Percentiles rank a stretch among this genome's conserved stretches.
phyloP scores from a whole-genome alignment of 2,888 invertebrate genomes.

The Callinectes sapidus region DNA sequence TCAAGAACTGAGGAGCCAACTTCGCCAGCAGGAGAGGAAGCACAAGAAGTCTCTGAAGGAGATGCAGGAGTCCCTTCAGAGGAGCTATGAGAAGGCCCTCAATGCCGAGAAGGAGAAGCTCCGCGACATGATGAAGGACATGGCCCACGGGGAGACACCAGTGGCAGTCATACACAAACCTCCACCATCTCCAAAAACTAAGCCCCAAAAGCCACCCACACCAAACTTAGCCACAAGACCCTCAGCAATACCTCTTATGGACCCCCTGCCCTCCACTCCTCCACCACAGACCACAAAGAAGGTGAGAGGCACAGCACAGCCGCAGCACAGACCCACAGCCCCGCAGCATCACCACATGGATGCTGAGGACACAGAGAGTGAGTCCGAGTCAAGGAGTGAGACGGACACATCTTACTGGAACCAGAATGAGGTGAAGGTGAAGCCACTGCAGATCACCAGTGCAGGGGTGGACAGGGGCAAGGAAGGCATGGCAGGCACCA shows the following conservation, averaged over 20 bases:
- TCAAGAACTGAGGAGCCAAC: constrained; percentile 41
- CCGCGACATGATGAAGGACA: constrained; percentile 53
- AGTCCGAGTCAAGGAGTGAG: constrained; percentile 60
- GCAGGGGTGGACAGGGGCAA: neutral
- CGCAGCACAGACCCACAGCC: neutral
- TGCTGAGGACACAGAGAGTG: constrained; percentile 43
- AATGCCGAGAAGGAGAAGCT: constrained; percentile 49
- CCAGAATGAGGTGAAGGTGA: constrained; percentile 51
- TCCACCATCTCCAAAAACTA: constrained; percentile 53
- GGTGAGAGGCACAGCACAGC: neutral
- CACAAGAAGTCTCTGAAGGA: constrained; percentile 55
- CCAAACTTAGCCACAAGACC: constrained; percentile 44
- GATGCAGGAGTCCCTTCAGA: constrained; percentile 50
- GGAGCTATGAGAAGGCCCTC: constrained; percentile 51
- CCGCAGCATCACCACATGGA: constrained; percentile 42
- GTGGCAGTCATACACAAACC: constrained; percentile 48
- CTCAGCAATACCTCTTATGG: neutral
- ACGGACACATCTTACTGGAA: constrained; percentile 62
- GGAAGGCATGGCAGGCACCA: neutral
- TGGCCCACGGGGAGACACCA: constrained; percentile 43
- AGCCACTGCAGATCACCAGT: constrained; percentile 51
- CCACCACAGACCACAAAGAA: neutral
- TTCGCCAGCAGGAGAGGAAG: constrained; percentile 49
- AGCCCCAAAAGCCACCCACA: constrained; percentile 38
- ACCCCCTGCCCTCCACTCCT: neutral